Evolutionary conservation across 2,113 vertebrate species (phyloP), one percentile per base, ranked within the genome.

Genomic region (Myiagra hebetior): DNA sequence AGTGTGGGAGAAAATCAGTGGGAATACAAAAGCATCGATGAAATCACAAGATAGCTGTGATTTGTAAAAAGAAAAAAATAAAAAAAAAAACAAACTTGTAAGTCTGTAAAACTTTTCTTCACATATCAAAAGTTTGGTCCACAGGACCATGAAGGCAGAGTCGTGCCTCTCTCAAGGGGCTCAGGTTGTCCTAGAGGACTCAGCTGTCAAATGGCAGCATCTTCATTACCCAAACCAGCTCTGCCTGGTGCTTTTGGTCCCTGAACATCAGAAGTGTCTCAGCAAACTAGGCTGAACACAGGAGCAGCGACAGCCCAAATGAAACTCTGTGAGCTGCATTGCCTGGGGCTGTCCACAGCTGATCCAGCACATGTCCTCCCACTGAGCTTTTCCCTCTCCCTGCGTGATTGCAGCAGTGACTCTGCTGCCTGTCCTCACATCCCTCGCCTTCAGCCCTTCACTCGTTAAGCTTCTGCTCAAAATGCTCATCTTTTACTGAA

Each of bases 111-210:
- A 15, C 3, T 19, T 57, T 30, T 17, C n/a, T 49, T 67, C 7
- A 4, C 6, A 21, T 30, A 0, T 4, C 5, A 30, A 2, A 56
- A 28, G 46, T n/a, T 44, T 23, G 35, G 19, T 33, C 6, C 12
- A 8, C 67, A 70, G 49, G 57, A 41, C 10, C 22, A 26, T 4
- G 5, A n/a, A 15, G 2, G 12, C 27, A 68, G 22, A 1, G 5
- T 19, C 1, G 9, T 17, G 1, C 11, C 59, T 59, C 22, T 37
- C 47, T 60, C 24, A 2, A 10, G 0, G 2, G 50, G 68, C 12
- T 83, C 27, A 23, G 33, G 39, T 30, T 75, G 49, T 62, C 24
- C 56, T 28, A 24, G 73, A 53, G 55, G 65, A 23, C 20, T 56
- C 30, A 22, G n/a, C 28, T 87, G 31, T 20, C 52, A 24, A 28